Base-by-base conservation (phyloP, 2,797 vertebrate species). In the Chelmon rostratus region DNA sequence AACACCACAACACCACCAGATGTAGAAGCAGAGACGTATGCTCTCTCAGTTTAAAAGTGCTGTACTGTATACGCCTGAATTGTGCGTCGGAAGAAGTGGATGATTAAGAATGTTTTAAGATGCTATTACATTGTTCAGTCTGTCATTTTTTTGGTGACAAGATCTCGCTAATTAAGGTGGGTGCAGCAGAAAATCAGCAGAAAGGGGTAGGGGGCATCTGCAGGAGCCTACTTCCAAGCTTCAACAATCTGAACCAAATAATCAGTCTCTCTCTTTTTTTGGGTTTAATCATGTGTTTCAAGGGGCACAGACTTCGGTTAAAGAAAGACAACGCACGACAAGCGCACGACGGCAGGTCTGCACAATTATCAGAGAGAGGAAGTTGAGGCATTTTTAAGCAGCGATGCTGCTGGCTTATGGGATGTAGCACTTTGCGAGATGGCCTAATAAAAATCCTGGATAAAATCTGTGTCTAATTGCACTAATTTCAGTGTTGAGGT, bases 1-100 rank as follows among this genome's bases (percentile, higher is more conserved):
- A 71, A 64, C 73, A 9, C 21, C 38, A 38, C 46, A 74, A 63
- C 68, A 12, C 12, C 57, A 23, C 25, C 47, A 65, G 59, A 73
- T 50, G 49, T 15, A 57, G 23, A 66, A 8, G 68, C 21, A 35
- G 28, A 46, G 35, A 40, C 8, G 4, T 28, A 19, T 38, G 53
- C 25, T 63, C 25, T 31, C 52, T 69, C 33, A 33, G 38, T 28
- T n/a, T 28, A 50, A 33, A 67, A 40, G 25, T 18, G 23, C 2
- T 13, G 1, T 19, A 42, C 31, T 25, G 11, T 3, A 5, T 12
- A 2, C 15, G 4, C 23, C 59, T n/a, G 12, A 46, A 70, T 9
- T 10, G 3, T 9, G 8, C 38, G 1, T 23, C 18, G 4, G 1
- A 50, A 19, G 2, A 64, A 56, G 50, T 42, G 8, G 6, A 12